Conservation (phyloP, 2,113 vertebrate genomes). For the Falcunculus frontatus region DNA sequence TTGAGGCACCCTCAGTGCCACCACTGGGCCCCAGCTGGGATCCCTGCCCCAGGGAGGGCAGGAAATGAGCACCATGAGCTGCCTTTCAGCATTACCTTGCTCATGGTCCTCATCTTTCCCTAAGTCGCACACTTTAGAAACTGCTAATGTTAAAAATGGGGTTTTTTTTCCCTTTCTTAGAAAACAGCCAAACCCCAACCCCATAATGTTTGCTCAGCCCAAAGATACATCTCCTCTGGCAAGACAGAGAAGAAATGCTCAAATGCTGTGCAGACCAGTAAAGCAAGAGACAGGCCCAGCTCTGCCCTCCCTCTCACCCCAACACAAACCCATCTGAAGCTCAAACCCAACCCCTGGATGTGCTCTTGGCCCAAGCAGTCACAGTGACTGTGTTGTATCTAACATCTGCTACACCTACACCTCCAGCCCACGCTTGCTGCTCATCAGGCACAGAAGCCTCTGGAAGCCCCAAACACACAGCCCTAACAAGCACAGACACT, state of each 20-base stretch:
- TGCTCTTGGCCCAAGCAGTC: background rate
- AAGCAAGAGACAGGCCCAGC: background rate
- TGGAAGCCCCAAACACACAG: background rate
- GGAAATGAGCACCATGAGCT: background rate
- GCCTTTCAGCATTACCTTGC: background rate
- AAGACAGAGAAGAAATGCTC: background rate
- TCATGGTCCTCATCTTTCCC: background rate
- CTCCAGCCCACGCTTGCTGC: background rate
- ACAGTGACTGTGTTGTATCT: background rate
- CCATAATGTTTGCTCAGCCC: background rate
- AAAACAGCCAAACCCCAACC: background rate
- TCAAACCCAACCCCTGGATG: background rate
- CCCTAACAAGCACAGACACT: background rate
- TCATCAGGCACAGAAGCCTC: background rate
- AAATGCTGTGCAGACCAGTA: background rate
- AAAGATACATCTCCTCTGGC: background rate
- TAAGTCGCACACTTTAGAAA: background rate
- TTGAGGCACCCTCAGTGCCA: background rate
- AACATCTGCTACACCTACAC: background rate
- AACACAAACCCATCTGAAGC: background rate
- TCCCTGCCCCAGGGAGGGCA: background rate
- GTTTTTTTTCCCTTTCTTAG: background rate
- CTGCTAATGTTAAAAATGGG: background rate
- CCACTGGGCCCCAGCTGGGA: background rate
- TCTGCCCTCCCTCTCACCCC: background rate